phyloP scores from a whole-genome alignment of 2,888 invertebrate genomes.

The Pelosia muscerda region DNA sequence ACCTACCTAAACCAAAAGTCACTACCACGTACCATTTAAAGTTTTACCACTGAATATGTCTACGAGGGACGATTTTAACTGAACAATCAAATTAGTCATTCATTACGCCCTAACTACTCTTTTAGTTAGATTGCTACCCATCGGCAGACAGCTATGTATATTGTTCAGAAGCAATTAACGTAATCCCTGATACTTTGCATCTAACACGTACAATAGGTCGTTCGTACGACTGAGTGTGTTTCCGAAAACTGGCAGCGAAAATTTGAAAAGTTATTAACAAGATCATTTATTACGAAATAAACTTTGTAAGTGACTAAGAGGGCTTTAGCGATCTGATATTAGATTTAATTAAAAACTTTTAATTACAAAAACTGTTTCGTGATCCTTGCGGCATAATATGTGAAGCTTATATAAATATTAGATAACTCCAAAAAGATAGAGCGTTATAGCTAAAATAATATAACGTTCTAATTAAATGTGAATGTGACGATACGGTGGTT shows the following conservation, averaged over 20 bases:
- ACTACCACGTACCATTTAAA: too few species aligned
- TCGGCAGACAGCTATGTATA: conserved; percentile 28
- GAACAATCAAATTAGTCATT: conserved; percentile 27
- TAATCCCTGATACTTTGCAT: conserved; percentile 35
- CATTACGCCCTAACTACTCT: conserved; percentile 33
- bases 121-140: conserved; percentile 37
- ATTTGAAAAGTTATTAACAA: conserved; percentile 53
- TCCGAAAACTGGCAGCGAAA: conserved; percentile 42
- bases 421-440: background rate
- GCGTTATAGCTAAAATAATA: too few species aligned
- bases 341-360: conserved; percentile 53
- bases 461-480: too few species aligned
- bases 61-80: background rate
- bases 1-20: too few species aligned
- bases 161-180: conserved; percentile 44
- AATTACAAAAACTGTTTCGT: conserved; percentile 29
- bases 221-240: conserved; percentile 36
- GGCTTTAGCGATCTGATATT: conserved; percentile 46
- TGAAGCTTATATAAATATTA: background rate
- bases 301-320: conserved; percentile 46
- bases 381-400: conserved; percentile 11
- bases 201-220: conserved; percentile 33
- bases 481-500: too few species aligned
- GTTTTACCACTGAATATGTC: background rate
- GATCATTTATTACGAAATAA: conserved; percentile 55